Percentiles rank a stretch among this genome's conserved stretches.
Evolutionary conservation across 2,113 vertebrate species (phyloP).

Genomic region (Myiopsitta monachus): DNA sequence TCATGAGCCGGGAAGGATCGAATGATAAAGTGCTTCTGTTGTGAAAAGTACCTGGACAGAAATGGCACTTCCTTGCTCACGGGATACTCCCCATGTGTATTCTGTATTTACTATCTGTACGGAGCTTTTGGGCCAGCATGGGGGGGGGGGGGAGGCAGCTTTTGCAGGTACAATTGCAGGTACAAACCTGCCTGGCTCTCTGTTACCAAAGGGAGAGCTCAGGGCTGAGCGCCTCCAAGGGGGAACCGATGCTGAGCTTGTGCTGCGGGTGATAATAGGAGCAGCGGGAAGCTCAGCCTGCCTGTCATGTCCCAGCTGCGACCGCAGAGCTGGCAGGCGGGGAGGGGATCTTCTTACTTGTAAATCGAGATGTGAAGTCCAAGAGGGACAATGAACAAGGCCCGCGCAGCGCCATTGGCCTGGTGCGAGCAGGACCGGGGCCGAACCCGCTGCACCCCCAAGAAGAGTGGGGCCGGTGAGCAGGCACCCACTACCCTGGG

Average conservation of each 20-base stretch:
- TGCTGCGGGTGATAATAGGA: neutral
- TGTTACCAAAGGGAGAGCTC: neutral
- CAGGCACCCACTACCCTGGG: accelerated
- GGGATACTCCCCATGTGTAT: neutral
- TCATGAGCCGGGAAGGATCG: neutral
- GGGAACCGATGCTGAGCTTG: conserved; percentile 25
- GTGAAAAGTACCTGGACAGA: neutral
- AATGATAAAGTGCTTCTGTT: neutral
- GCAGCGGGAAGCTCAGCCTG: neutral
- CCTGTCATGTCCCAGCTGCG: conserved; percentile 13
- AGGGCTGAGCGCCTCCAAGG: neutral
- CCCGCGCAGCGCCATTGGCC: neutral
- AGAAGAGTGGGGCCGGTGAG: neutral
- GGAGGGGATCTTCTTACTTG: conserved; percentile 59
- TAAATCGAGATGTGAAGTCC: conserved; percentile 33
- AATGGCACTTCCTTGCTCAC: neutral
- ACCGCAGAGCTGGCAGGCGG: conserved; percentile 35
- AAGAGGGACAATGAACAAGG: conserved; percentile 53
- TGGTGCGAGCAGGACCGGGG: neutral
- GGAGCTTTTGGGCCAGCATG: neutral
- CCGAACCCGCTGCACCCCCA: neutral
- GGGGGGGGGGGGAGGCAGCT: neutral
- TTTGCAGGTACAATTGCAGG: too few species aligned
- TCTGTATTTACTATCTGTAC: neutral
- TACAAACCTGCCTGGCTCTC: neutral